Conservation (phyloP, 2,113 vertebrate genomes). For the Piaya cayana region DNA sequence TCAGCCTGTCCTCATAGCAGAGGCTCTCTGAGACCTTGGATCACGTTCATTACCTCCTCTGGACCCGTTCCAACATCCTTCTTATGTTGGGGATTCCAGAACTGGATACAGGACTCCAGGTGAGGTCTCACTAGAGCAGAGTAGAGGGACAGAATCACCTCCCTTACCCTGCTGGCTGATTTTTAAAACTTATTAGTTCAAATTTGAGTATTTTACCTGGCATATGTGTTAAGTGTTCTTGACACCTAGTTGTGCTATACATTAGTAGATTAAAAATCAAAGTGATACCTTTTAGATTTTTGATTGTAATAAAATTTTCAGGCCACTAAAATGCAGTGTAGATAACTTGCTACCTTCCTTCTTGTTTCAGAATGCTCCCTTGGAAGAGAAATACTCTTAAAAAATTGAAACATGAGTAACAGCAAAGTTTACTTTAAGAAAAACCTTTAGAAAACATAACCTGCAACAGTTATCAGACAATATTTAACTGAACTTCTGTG, state of each 20-base stretch:
- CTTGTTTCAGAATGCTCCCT: neutral
- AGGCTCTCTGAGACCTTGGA: too few species aligned
- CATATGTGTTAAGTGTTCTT: neutral
- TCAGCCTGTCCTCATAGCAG: too few species aligned
- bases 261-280: neutral
- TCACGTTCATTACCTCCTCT: too few species aligned
- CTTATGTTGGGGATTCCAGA: too few species aligned
- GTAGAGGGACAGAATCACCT: too few species aligned
- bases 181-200: neutral
- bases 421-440: neutral
- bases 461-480: constrained; percentile 11
- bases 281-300: neutral
- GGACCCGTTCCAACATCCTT: too few species aligned
- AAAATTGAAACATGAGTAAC: neutral
- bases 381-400: neutral
- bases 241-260: neutral
- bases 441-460: constrained; percentile 4
- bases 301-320: neutral
- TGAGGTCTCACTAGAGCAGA: too few species aligned
- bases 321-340: neutral
- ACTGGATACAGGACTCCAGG: too few species aligned
- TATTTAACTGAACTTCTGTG: constrained; percentile 24
- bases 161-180: too few species aligned
- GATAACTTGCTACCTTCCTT: neutral
- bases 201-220: neutral